Conservation (phyloP, 2,113 vertebrate genomes). For the Australoheros scitulus region DNA sequence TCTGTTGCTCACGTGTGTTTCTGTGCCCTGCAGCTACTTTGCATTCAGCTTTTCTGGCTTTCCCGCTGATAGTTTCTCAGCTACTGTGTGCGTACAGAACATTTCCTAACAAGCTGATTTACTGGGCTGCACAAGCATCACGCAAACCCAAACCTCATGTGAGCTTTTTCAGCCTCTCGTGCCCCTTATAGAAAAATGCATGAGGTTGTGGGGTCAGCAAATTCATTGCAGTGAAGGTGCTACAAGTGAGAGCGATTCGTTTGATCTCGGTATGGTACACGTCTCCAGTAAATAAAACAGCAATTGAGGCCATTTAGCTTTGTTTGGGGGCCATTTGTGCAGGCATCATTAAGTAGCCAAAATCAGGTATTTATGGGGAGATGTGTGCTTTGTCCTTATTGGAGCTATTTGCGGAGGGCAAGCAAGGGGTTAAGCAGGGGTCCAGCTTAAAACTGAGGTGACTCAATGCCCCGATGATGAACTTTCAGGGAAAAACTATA, state of each 20-base stretch:
- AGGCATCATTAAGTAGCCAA: conserved; percentile 76
- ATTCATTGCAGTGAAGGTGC: conserved; percentile 79
- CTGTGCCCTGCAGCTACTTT: conserved; percentile 6
- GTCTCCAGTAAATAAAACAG: conserved; percentile 78
- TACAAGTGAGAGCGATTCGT: conserved; percentile 61
- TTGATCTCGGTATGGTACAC: conserved; percentile 76
- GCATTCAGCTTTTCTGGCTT: conserved; percentile 18
- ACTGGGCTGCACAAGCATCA: conserved; percentile 56
- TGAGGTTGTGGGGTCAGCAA: conserved; percentile 72
- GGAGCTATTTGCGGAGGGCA: conserved; percentile 69
- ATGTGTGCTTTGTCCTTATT: conserved; percentile 64
- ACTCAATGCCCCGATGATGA: conserved; percentile 64
- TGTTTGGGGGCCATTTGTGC: conserved; percentile 73
- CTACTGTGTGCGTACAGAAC: conserved; percentile 45
- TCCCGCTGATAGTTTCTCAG: conserved; percentile 17
- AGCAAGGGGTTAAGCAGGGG: conserved; percentile 63
- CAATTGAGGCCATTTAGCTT: conserved; percentile 75
- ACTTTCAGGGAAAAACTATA: conserved; percentile 65
- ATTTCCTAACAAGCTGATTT: conserved; percentile 68
- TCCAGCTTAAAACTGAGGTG: conserved; percentile 60
- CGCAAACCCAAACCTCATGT: conserved; percentile 78
- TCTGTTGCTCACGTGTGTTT: conserved; percentile 23
- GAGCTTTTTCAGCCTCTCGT: conserved; percentile 62
- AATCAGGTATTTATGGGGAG: conserved; percentile 75
- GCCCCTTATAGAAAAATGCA: conserved; percentile 70